phyloP scores from a whole-genome alignment of 1,140 invertebrate species.

The Carcinoscorpius rotundicauda region DNA sequence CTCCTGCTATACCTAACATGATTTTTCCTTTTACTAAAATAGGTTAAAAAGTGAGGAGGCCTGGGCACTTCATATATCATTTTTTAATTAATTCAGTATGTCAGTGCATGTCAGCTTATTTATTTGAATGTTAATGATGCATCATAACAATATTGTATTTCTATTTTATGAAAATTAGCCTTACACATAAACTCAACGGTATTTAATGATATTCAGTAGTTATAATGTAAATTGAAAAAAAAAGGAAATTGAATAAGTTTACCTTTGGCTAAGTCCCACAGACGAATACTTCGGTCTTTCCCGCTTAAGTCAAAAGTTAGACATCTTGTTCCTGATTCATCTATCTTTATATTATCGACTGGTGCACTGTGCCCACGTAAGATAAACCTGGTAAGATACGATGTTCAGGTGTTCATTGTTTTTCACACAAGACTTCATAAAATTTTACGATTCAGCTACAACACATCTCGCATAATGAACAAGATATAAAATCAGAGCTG shows the following conservation, averaged over 20 bases:
- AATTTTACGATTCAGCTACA: not conserved
- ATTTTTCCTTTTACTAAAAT: too few species aligned
- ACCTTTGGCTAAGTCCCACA: constrained; percentile 68
- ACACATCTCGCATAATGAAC: not conserved
- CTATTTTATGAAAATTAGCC: too few species aligned
- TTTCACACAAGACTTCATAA: not conserved
- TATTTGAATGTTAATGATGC: too few species aligned
- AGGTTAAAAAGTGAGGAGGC: too few species aligned
- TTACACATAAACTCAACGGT: too few species aligned
- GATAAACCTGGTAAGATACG: constrained; percentile 38
- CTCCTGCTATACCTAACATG: too few species aligned
- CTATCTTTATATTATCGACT: constrained; percentile 52
- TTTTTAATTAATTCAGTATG: too few species aligned
- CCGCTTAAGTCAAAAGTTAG: constrained; percentile 56
- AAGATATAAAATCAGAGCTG: constrained; percentile 1
- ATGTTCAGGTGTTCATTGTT: not conserved
- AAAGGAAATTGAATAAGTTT: constrained; percentile 11
- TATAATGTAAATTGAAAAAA: too few species aligned
- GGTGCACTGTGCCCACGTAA: constrained; percentile 61
- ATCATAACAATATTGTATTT: too few species aligned
- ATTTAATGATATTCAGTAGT: too few species aligned
- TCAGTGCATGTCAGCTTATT: too few species aligned
- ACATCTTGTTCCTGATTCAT: constrained; percentile 51
- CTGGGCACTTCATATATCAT: too few species aligned
- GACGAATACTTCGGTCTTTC: constrained; percentile 53